Evolutionary conservation across 1,140 invertebrate genomes (phyloP), one percentile per base, ranked within the genome.

Genomic region (Elymnias hypermnestra): DNA sequence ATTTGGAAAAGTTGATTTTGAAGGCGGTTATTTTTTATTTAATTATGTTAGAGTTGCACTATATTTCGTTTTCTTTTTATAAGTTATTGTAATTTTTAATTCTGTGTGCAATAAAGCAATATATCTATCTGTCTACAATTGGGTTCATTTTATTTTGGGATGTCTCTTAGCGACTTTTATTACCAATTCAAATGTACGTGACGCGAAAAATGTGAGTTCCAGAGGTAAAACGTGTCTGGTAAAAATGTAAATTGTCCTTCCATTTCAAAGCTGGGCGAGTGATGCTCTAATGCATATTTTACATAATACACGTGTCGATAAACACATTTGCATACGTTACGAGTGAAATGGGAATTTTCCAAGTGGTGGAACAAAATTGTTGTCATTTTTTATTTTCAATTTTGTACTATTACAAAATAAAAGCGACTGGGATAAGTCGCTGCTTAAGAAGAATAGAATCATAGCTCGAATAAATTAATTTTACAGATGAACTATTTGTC

Each of bases 301-400:
- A 51, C 48, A 51, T 39, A 51, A 44, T 37, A 14, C 37, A 50
- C 54, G 39, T 47, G 22, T 52, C 54, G 54, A 48, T 44, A 57
- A 57, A 43, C 49, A 53, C 28, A 53, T 57, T 53, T 56, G 39
- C 53, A 56, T 51, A 45, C 35, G 39, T 51, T 42, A 50, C 42
- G 17, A 41, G 15, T 29, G 40, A 49, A 48, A 44, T 45, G 37
- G 41, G 39, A 46, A 42, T 40, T 21, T 25, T 38, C 38, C 21
- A 51, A 21, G 48, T 44, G 41, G 40, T 36, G 38, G 18, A 37
- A 50, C 23, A 26, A 36, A 50, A 37, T 50, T 50, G 47, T 17
- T 29, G 10, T 9, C 41, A 35, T n/a, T n/a, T n/a, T 41, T 39
- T 26, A 13, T 10, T 39, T 26, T 39, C 21, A 22, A 22, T 33